These are phyloP conservation scores for Drosophila falleni DNA, from an alignment of 2,888 invertebrate species.

Conservation along the genomic window DNA sequence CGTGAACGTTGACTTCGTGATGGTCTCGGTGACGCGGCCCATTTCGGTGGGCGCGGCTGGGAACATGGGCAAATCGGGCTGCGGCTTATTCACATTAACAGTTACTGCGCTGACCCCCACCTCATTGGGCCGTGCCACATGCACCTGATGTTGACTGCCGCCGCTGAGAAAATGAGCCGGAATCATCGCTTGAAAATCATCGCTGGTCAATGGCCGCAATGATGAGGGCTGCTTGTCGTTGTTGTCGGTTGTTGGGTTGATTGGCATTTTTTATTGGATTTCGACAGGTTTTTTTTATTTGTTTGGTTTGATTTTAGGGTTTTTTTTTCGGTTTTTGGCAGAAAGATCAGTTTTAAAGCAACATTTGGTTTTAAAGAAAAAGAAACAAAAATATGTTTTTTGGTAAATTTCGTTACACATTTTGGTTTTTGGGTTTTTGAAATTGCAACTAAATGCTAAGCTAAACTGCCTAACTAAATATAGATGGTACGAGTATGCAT, in stretches of 20 bases:
- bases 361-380: conserved; percentile 70
- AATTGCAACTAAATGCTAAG: conserved; percentile 52
- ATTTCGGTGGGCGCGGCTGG: conserved; percentile 94
- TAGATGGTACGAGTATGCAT: conserved; percentile 27
- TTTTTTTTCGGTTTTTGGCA: conserved; percentile 26
- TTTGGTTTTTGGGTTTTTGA: conserved; percentile 51
- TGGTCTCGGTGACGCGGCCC: conserved; percentile 96
- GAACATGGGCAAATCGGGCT: conserved; percentile 89
- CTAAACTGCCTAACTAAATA: conserved; percentile 59
- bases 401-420: conserved; percentile 74
- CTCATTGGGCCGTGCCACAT: conserved; percentile 85
- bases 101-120: conserved; percentile 88
- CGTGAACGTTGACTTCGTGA: conserved; percentile 98
- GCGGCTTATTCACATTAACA: conserved; percentile 93
- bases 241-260: conserved; percentile 24
- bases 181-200: conserved; percentile 98
- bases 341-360: conserved; percentile 63
- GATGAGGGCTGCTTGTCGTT: conserved; percentile 76
- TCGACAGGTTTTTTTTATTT: conserved; percentile 42
- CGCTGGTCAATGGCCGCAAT: conserved; percentile 95
- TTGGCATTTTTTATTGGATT: conserved; percentile 37
- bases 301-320: conserved; percentile 14
- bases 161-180: conserved; percentile 95
- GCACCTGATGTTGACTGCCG: conserved; percentile 89
- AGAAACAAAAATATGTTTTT: conserved; percentile 80